Conservation (phyloP, 2,113 vertebrate genomes). For the Macquaria ambigua region DNA sequence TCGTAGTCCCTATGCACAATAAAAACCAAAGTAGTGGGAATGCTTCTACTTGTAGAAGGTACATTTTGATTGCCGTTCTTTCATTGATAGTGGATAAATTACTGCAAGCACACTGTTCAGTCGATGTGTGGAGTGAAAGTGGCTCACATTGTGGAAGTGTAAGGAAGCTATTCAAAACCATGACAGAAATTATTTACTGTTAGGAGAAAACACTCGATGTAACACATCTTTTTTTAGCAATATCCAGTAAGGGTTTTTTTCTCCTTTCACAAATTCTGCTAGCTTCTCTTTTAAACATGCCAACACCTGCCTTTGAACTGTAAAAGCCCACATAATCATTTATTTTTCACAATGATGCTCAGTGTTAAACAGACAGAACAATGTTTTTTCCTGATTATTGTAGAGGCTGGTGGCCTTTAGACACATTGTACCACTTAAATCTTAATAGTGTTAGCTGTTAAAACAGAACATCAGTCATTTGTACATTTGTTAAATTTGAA, state of each 20-base stretch:
- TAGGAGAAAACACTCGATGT: neutral
- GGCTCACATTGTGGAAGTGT: neutral
- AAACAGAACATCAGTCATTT: slow-evolving; percentile 24
- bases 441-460: neutral
- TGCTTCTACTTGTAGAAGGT: neutral
- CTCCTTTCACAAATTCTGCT: neutral
- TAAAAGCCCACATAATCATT: neutral
- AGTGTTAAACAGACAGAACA: neutral
- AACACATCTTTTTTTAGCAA: neutral
- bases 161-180: neutral
- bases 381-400: slow-evolving; percentile 9
- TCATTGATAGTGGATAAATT: neutral
- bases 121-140: neutral
- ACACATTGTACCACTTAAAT: slow-evolving; percentile 1
- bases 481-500: slow-evolving; percentile 33
- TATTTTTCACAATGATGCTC: neutral
- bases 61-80: neutral
- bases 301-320: neutral
- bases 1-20: neutral
- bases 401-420: slow-evolving; percentile 24
- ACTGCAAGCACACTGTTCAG: neutral
- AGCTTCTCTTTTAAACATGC: neutral
- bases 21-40: neutral
- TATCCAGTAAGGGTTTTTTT: neutral
- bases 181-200: neutral